Conservation (phyloP, 2,888 invertebrate genomes). For the Phyllotreta cruciferae region DNA sequence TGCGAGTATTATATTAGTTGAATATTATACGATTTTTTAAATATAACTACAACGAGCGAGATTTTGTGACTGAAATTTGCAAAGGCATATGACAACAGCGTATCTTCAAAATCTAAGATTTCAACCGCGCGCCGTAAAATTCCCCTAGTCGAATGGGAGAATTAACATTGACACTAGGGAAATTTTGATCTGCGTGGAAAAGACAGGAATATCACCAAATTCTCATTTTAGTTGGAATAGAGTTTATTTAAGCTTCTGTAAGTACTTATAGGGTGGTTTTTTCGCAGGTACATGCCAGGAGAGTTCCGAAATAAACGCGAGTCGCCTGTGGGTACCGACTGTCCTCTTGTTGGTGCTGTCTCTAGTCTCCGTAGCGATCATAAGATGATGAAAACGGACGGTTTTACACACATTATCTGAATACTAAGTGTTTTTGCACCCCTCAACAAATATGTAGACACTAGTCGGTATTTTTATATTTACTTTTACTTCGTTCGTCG, state of each 20-base stretch:
- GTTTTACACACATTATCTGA: constrained; percentile 49
- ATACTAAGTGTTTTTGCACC: constrained; percentile 47
- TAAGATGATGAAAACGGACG: constrained; percentile 54
- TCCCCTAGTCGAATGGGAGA: too few relatives aligned
- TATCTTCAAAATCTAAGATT: too few relatives aligned
- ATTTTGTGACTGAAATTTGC: too few relatives aligned
- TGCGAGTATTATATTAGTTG: too few relatives aligned
- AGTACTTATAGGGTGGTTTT: constrained; percentile 12
- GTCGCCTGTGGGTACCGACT: constrained; percentile 47
- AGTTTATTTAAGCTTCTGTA: constrained; percentile 1
- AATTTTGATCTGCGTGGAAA: too few relatives aligned
- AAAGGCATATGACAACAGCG: too few relatives aligned
- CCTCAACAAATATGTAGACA: constrained; percentile 37
- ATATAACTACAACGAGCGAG: too few relatives aligned
- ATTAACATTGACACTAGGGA: too few relatives aligned
- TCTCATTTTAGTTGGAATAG: too few relatives aligned
- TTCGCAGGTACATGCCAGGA: constrained; percentile 51
- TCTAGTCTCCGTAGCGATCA: constrained; percentile 43
- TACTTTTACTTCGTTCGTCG: constrained; percentile 23
- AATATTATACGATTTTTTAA: too few relatives aligned
- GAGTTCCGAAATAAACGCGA: constrained; percentile 44
- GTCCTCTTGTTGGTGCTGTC: constrained; percentile 46
- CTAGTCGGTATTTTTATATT: constrained; percentile 33
- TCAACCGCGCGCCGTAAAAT: too few relatives aligned
- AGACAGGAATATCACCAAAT: too few relatives aligned